Conservation (phyloP, 2,113 vertebrate genomes). For the Crotalus viridis region DNA sequence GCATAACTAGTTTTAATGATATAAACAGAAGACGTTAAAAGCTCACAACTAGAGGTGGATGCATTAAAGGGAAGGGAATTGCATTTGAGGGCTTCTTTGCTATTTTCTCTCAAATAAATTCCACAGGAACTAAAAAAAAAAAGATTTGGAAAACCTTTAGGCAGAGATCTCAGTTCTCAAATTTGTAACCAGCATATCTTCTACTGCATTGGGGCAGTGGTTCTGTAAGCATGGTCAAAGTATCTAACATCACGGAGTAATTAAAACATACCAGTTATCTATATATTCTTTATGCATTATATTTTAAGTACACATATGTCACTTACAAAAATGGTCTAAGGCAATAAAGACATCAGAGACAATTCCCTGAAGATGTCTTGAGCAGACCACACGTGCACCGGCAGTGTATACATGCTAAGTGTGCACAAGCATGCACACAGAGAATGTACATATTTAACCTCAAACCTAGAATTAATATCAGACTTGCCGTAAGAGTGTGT, state of each 20-base stretch:
- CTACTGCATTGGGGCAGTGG: neutral
- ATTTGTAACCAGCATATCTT: neutral
- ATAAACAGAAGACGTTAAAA: neutral
- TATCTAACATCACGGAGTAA: neutral
- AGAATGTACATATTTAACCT: neutral
- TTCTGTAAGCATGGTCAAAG: neutral
- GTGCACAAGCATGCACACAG: neutral
- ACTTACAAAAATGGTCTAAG: neutral
- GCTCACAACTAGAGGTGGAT: neutral
- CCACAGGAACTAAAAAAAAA: neutral
- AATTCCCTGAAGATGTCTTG: neutral
- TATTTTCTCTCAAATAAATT: neutral
- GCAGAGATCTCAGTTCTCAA: neutral
- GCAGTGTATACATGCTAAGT: neutral
- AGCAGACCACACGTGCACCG: neutral
- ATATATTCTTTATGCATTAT: neutral
- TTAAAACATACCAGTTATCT: neutral
- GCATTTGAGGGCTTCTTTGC: neutral
- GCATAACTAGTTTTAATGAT: neutral
- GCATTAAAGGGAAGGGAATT: neutral
- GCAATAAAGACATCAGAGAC: neutral
- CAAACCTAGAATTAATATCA: neutral
- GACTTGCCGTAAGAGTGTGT: neutral
- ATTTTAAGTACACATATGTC: neutral
- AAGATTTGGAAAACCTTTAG: neutral